Evolutionary conservation across 2,113 vertebrate species (phyloP), one percentile per base, ranked within the genome.

Genomic region (Dicrurus megarhynchus): DNA sequence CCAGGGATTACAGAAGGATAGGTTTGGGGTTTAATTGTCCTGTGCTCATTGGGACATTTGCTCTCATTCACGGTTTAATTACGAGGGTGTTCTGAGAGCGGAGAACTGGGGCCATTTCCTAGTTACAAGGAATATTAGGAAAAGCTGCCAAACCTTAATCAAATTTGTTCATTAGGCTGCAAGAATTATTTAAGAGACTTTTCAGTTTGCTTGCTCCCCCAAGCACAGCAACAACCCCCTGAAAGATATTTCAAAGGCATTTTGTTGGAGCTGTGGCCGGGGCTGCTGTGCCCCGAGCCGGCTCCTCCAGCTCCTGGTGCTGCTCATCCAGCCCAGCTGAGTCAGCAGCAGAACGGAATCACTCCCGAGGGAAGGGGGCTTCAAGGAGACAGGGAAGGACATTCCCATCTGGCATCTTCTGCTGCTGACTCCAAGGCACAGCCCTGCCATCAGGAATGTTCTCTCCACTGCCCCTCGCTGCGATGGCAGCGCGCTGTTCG

Each of bases 101-200:
- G 15, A 21, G 95, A 23, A 13, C 64, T 93, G 88, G 93, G 78
- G 85, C 87, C n/a, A 20, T 9, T 50, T 64, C 84, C 61, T 47
- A 1, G 26, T 79, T 80, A 18, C n/a, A 8, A 28, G 70, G 46
- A 69, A 55, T 16, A 76, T 32, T 1, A 13, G 73, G 50, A 70
- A 15, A 65, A 71, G 87, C 91, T 94, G 97, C 97, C 97, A 96
- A 89, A 67, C 4, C 76, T 84, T 93, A 57, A 97, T 96, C 86
- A 94, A 22, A 91, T 84, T 22, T 87, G 89, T 82, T 97, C 94
- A 89, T 95, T 95, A 94, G 90, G 33, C 65, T 52, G 84, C 76
- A 73, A 57, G 91, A 83, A 59, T 44, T n/a, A 77, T 23, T 73
- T 6, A 24, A 49, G 92, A 68, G 80, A 71, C 65, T n/a, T 57